A percentile compares a stretch with the other conserved stretches of the same genome.
These are phyloP conservation scores for Muntiacus reevesi DNA, from an alignment of 2,113 vertebrate genomes.

Conservation along the genomic window DNA sequence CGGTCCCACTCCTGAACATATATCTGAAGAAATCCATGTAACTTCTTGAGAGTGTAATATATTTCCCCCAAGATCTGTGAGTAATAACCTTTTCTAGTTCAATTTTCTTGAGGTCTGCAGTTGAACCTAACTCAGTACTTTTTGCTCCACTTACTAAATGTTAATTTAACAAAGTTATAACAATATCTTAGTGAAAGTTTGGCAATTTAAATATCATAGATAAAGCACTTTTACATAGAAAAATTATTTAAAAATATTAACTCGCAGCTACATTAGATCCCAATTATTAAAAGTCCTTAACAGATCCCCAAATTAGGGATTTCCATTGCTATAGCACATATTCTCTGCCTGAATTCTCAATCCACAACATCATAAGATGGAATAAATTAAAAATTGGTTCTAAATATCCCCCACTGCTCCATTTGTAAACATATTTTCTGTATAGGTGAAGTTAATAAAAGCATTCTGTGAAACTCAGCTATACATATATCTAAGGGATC, in stretches of 20 bases:
- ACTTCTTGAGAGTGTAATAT: neutral
- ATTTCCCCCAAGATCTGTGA: neutral
- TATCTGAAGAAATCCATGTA: neutral
- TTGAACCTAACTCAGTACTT: neutral
- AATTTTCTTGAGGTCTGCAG: neutral
- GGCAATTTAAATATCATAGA: neutral
- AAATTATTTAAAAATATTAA: neutral
- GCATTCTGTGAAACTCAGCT: neutral
- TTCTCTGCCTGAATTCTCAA: neutral
- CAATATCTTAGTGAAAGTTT: neutral
- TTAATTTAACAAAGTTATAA: neutral
- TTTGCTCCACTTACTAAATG: neutral
- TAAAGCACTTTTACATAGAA: neutral
- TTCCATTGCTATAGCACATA: neutral
- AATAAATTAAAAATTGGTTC: neutral
- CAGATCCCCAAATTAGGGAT: neutral
- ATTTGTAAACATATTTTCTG: neutral
- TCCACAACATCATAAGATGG: neutral
- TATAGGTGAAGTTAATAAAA: neutral
- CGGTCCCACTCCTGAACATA: neutral
- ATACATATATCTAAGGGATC: neutral
- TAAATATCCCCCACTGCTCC: neutral
- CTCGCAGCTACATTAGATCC: neutral
- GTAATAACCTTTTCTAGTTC: neutral
- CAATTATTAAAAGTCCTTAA: neutral